Evolutionary conservation across 1,140 invertebrate species (phyloP).

Genomic region (Drepana arcuata): DNA sequence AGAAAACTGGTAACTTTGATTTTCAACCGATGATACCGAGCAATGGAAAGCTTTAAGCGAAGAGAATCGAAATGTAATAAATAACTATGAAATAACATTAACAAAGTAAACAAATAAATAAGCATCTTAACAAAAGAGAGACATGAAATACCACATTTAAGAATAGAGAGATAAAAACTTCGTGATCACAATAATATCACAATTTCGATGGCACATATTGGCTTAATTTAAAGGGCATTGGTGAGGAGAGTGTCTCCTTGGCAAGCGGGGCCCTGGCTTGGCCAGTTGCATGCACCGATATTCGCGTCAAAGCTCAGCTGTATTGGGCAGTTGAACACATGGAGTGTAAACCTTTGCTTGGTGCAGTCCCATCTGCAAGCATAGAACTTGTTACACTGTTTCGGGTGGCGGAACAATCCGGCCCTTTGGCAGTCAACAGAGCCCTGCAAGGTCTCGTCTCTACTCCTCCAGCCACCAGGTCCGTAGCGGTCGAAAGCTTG

Average conservation of each 20-base stretch:
- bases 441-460: slow-evolving; percentile 75
- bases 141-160: slow-evolving; percentile 7
- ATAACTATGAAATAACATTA: slow-evolving; percentile 64
- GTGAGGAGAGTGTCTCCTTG: slow-evolving; percentile 79
- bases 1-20: slow-evolving; percentile 53
- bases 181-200: slow-evolving; percentile 55
- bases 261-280: slow-evolving; percentile 84
- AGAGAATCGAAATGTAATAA: slow-evolving; percentile 45
- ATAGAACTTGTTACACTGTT: slow-evolving; percentile 89
- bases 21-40: slow-evolving; percentile 34
- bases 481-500: slow-evolving; percentile 71
- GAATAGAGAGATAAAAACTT: slow-evolving; percentile 20
- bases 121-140: slow-evolving; percentile 32
- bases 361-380: slow-evolving; percentile 87
- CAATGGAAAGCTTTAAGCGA: slow-evolving; percentile 37
- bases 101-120: slow-evolving; percentile 65
- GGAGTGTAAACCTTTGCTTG: slow-evolving; percentile 83
- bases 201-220: slow-evolving; percentile 61
- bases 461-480: slow-evolving; percentile 67
- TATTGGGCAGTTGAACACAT: slow-evolving; percentile 86
- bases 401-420: slow-evolving; percentile 87
- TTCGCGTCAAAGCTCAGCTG: slow-evolving; percentile 84
- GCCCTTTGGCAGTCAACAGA: slow-evolving; percentile 80
- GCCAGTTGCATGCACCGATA: slow-evolving; percentile 87
- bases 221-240: slow-evolving; percentile 58